phyloP scores from a whole-genome alignment of 2,888 invertebrate genomes.

The Aphidius colemani region DNA sequence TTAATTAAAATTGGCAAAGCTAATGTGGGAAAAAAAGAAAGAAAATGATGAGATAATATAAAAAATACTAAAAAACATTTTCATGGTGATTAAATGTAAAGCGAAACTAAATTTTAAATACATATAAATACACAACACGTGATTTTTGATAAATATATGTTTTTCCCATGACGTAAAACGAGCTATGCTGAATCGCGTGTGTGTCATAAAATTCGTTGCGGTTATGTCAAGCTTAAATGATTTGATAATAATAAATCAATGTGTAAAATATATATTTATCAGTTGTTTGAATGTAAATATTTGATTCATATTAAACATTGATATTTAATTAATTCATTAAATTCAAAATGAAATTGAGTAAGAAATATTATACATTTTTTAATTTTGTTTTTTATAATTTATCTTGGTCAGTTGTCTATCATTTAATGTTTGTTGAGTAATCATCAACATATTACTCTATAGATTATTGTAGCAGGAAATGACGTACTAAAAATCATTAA shows the following conservation, averaged over 20 bases:
- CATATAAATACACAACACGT: not conserved
- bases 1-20: constrained; percentile 39
- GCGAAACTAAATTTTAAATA: constrained; percentile 30
- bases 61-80: constrained; percentile 46
- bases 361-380: too few relatives aligned
- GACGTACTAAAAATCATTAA: not conserved
- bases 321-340: too few relatives aligned
- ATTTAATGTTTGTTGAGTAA: too few relatives aligned
- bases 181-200: constrained; percentile 50
- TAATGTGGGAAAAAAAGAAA: constrained; percentile 28
- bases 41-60: not conserved
- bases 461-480: constrained; percentile 6
- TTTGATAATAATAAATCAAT: constrained; percentile 46
- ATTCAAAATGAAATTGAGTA: too few relatives aligned
- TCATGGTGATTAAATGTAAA: constrained; percentile 58
- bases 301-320: too few relatives aligned
- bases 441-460: not conserved
- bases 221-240: constrained; percentile 50
- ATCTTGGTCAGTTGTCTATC: too few relatives aligned
- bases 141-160: not conserved
- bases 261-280: not conserved
- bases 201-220: constrained; percentile 48
- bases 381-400: too few relatives aligned
- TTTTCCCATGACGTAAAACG: constrained; percentile 55
- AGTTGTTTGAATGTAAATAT: too few relatives aligned